Evolutionary conservation across 2,797 vertebrate species (phyloP).

Genomic region (Melanogrammus aeglefinus): DNA sequence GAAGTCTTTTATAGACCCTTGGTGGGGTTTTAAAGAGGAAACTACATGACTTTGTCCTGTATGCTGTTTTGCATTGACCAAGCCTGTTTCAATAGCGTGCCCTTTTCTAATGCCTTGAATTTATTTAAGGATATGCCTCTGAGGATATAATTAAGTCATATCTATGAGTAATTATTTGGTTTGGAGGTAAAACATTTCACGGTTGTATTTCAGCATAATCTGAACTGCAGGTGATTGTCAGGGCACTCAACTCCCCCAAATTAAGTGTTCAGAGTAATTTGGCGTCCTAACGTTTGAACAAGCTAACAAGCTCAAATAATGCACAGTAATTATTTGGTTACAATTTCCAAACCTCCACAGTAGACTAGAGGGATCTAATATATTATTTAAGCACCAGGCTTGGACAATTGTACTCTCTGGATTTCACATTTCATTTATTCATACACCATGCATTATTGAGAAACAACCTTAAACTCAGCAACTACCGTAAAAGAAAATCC

Average conservation of each 20-base stretch:
- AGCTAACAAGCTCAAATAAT: not conserved
- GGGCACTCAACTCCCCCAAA: not conserved
- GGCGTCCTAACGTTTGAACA: not conserved
- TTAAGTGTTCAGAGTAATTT: not conserved
- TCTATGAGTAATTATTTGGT: not conserved
- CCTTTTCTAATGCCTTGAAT: not conserved
- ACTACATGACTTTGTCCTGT: not conserved
- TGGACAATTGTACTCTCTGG: slow-evolving; percentile 37
- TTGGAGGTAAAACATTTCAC: not conserved
- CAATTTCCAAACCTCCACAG: slow-evolving; percentile 18
- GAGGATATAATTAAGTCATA: not conserved
- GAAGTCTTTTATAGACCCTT: not conserved
- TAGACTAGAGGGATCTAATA: slow-evolving; percentile 26
- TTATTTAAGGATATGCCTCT: not conserved
- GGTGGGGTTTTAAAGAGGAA: not conserved
- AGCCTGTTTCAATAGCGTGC: not conserved
- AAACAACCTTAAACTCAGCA: slow-evolving; percentile 36
- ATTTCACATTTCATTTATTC: slow-evolving; percentile 56
- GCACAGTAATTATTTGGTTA: slow-evolving; percentile 10
- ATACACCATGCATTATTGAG: slow-evolving; percentile 60
- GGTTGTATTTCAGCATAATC: slow-evolving; percentile 2
- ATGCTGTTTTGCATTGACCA: not conserved
- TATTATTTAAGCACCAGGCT: slow-evolving; percentile 40
- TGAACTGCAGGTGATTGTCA: not conserved
- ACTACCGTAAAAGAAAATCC: slow-evolving; percentile 30